Evolutionary conservation across 2,888 invertebrate genomes (phyloP), one percentile per base, ranked within the genome.

Genomic region (Cerastis leucographa): DNA sequence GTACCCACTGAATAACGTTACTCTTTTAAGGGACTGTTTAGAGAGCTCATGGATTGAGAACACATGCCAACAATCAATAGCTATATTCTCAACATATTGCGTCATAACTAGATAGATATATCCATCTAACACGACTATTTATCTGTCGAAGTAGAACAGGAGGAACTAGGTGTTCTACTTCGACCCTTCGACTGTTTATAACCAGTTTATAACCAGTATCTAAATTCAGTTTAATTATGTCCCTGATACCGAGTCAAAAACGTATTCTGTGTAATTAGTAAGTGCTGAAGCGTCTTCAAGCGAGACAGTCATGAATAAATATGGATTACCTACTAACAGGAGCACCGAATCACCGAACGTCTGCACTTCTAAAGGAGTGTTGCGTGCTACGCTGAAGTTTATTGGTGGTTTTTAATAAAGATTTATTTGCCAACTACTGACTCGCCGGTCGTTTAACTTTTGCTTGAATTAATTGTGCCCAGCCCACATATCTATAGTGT

Each of bases 341-440:
- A 74, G 81, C 74, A 64, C 83, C 70, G 59, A 81, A 70, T 68
- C 80, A 64, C 84, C 68, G 62, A 81, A 68, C 68, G 81, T 76
- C 79, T 85, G 78, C 77, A 75, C 74, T 67, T 66, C 69, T 76
- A 76, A 81, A 85, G 65, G 80, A 66, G 68, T 64, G 79, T 82
- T 84, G 85, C 83, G 78, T 86, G 85, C 56, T 59, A 68, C 70
- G 74, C 71, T 78, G 66, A 75, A 74, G 76, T 84, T 84, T 85
- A 81, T 81, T 85, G 67, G 72, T 69, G 67, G 67, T 72, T 83
- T 88, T 84, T 84, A 85, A 81, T 83, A 85, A 85, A 88, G 87
- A 83, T 83, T 85, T 85, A 85, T 85, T 83, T 80, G 74, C 73
- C 78, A 79, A 81, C 72, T 85, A 74, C 76, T 42, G 74, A 62